phyloP scores from a whole-genome alignment of 2,113 vertebrate species.

The Ptychochromis oligacanthus region DNA sequence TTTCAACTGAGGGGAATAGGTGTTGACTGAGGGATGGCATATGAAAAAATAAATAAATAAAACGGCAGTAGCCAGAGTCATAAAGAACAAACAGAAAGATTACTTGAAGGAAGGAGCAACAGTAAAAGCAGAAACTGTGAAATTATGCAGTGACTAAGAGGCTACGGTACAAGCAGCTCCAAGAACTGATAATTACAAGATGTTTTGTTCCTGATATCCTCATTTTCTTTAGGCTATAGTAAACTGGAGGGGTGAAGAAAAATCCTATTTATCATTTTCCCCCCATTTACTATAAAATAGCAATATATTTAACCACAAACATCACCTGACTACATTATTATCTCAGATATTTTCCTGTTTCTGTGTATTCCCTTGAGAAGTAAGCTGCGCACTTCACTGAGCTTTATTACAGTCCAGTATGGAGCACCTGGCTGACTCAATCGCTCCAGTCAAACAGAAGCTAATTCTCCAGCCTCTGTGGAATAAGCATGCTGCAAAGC shows the following conservation, averaged over 20 bases:
- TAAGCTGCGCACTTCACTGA: neutral
- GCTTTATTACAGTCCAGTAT: slow-evolving; percentile 45
- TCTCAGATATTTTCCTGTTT: slow-evolving; percentile 5
- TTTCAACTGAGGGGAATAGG: slow-evolving; percentile 12
- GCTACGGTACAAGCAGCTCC: slow-evolving; percentile 10
- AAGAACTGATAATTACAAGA: slow-evolving; percentile 10
- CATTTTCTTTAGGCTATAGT: neutral
- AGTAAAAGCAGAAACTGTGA: slow-evolving; percentile 2
- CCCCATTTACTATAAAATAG: neutral
- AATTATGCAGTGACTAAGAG: slow-evolving; percentile 21
- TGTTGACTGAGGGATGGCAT: slow-evolving; percentile 20
- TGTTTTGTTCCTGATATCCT: slow-evolving; percentile 2
- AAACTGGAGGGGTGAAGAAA: neutral
- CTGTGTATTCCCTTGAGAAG: slow-evolving; percentile 4
- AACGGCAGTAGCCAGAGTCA: neutral
- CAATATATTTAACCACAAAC: slow-evolving; percentile 4
- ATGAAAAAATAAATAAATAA: neutral
- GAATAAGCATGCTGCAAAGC: slow-evolving; percentile 17
- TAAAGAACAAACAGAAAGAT: slow-evolving; percentile 11
- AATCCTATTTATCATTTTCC: slow-evolving; percentile 1
- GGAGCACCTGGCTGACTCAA: slow-evolving; percentile 39
- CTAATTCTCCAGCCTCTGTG: slow-evolving; percentile 14
- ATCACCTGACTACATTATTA: neutral
- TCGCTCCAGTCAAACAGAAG: slow-evolving; percentile 48
- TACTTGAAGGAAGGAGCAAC: slow-evolving; percentile 10